Evolutionary conservation across 1,140 invertebrate genomes (phyloP).

Genomic region (Episyrphus balteatus): DNA sequence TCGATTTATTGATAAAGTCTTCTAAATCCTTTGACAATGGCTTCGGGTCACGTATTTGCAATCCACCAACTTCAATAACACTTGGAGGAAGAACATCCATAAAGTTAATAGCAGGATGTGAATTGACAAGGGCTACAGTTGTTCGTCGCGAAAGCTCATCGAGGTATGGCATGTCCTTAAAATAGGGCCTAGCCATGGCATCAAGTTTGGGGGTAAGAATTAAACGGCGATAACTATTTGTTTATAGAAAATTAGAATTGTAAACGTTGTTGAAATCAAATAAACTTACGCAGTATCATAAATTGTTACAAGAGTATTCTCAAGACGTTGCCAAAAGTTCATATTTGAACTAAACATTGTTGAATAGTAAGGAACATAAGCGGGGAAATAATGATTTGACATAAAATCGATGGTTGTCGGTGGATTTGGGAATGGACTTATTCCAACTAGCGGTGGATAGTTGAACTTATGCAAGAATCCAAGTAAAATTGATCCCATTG

Average conservation of each 20-base stretch:
- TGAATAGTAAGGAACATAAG: conserved; percentile 13
- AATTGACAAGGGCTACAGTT: conserved; percentile 36
- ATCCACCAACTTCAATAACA: conserved; percentile 43
- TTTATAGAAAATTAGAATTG: neutral
- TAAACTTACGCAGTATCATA: conserved; percentile 13
- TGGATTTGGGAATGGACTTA: conserved; percentile 19
- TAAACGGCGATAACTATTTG: neutral
- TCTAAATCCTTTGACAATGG: conserved; percentile 22
- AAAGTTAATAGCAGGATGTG: conserved; percentile 35
- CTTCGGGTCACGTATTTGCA: conserved; percentile 32
- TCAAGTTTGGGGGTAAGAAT: neutral
- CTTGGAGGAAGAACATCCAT: conserved; percentile 38
- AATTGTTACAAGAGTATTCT: conserved; percentile 17
- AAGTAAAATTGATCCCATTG: conserved; percentile 10
- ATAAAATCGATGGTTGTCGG: conserved; percentile 2
- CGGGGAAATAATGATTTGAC: conserved; percentile 18
- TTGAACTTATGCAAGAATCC: conserved; percentile 4
- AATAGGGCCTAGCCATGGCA: neutral
- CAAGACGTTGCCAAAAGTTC: conserved; percentile 20
- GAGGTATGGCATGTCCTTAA: neutral
- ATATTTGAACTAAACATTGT: conserved; percentile 12
- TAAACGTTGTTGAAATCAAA: conserved; percentile 4
- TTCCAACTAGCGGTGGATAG: conserved; percentile 13
- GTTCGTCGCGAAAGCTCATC: conserved; percentile 5
- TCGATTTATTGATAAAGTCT: conserved; percentile 16